Conservation (phyloP, 2,797 vertebrate genomes). For the Spinus pinus region DNA sequence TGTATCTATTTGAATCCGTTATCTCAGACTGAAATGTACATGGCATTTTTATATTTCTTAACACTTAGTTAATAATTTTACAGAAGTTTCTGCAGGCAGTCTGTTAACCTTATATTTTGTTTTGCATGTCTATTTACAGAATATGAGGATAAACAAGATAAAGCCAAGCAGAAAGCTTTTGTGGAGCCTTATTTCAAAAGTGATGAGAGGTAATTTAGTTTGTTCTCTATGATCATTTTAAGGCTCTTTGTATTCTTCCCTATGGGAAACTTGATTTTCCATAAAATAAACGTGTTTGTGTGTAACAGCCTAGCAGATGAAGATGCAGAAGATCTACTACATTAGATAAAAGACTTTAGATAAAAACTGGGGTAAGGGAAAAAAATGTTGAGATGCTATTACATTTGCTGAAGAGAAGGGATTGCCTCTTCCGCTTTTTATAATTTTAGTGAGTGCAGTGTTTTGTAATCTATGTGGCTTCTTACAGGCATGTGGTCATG, state of each 20-base stretch:
- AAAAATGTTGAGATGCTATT: background rate
- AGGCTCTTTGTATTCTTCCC: background rate
- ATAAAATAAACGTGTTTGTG: background rate
- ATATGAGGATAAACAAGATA: conserved; percentile 72
- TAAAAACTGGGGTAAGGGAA: background rate
- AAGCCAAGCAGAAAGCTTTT: conserved; percentile 74
- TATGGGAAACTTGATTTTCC: background rate
- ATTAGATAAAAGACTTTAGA: background rate
- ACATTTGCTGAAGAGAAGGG: background rate
- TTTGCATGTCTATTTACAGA: conserved; percentile 58
- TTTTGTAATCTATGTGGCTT: background rate
- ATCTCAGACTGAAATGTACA: background rate
- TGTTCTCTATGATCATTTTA: background rate
- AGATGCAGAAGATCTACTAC: background rate
- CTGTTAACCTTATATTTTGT: background rate
- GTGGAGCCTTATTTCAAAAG: conserved; percentile 74
- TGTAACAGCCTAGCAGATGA: background rate
- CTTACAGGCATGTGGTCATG: background rate
- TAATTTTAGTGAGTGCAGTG: background rate
- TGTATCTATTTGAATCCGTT: background rate
- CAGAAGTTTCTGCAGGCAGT: background rate
- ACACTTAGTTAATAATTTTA: background rate
- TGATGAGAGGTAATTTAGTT: conserved; percentile 75
- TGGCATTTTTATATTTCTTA: background rate
- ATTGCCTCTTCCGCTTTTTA: background rate